Evolutionary conservation across 1,140 invertebrate species (phyloP), one percentile per base, ranked within the genome.

Genomic region (Polypedilum pembai): DNA sequence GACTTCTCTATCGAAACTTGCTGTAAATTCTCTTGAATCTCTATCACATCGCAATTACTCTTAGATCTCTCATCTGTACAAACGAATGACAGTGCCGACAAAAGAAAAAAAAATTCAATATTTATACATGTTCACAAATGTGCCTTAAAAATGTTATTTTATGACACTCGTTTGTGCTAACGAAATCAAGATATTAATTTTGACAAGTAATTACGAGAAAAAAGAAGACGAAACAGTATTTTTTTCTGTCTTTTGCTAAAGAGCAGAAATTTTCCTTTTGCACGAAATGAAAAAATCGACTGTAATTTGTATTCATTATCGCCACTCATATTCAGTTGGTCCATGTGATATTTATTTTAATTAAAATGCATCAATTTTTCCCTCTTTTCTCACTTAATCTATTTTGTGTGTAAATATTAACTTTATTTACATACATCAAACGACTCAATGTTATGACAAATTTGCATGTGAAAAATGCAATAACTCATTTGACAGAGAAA

Each of bases 261-360:
- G 10, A 17, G 3, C 10, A 56, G 10, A 15, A 15, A 15, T 56
- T 56, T 56, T 56, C n/a, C n/a, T 69, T 69, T 69, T 69, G 65
- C 8, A 12, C 12, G n/a, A 56, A 56, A 33, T 33, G n/a, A n/a
- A 33, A 33, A 56, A 12, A 66, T 17, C 18, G 17, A 69, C 8
- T 18, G 65, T 20, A 69, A 69, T 69, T 69, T 69, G 65, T 69
- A 69, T 69, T 69, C 17, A 69, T 69, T 69, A 69, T 69, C 65
- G 20, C 17, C 65, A 69, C 65, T 20, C 5, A 8, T 15, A 2
- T 20, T 8, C 8, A 18, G 65, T 18, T 56, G 45, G 45, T n/a
- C 45, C 45, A 56, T 56, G n/a, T n/a, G 12, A 56, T 56, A 69
- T 69, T 69, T 69, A 69, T 69, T 69, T 18, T 18, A 69, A 69